Percentiles rank a stretch among this genome's conserved stretches.
Evolutionary conservation across 2,797 vertebrate species (phyloP).

Genomic region (Alcedo quadribrachys): DNA sequence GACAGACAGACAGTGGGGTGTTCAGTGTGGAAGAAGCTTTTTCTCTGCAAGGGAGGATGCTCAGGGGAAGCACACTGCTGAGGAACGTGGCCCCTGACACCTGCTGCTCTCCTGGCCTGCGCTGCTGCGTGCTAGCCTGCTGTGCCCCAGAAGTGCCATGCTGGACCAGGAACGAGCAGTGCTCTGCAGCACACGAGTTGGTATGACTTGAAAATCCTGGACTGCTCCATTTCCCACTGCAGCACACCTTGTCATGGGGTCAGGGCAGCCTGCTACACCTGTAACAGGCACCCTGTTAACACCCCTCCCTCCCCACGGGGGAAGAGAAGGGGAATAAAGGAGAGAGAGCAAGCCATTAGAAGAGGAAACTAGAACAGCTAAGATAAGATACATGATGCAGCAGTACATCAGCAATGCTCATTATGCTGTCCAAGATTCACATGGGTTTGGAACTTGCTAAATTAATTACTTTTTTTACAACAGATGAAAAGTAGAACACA

Average conservation of each 20-base stretch:
- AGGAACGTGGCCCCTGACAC: fast-evolving
- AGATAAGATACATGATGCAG: not conserved
- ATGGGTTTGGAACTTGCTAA: not conserved
- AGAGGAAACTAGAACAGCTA: no score
- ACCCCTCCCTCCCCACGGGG: no score
- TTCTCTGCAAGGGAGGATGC: not conserved
- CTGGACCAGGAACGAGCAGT: not conserved
- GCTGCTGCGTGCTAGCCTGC: not conserved
- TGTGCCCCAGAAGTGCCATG: not conserved
- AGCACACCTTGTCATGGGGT: no score
- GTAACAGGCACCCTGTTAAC: no score
- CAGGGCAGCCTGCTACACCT: no score
- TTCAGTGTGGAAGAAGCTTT: not conserved
- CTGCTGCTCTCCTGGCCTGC: not conserved
- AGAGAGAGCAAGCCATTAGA: no score
- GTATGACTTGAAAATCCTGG: not conserved
- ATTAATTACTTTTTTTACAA: not conserved
- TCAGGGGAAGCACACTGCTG: not conserved
- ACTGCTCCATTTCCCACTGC: not conserved
- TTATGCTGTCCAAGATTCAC: not conserved
- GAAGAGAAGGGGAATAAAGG: no score
- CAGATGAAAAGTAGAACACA: not conserved
- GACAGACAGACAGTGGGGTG: fast-evolving
- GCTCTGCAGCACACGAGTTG: not conserved
- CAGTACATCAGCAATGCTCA: not conserved